Evolutionary conservation across 2,113 vertebrate species (phyloP).

Genomic region (Brienomyrus brachyistius): DNA sequence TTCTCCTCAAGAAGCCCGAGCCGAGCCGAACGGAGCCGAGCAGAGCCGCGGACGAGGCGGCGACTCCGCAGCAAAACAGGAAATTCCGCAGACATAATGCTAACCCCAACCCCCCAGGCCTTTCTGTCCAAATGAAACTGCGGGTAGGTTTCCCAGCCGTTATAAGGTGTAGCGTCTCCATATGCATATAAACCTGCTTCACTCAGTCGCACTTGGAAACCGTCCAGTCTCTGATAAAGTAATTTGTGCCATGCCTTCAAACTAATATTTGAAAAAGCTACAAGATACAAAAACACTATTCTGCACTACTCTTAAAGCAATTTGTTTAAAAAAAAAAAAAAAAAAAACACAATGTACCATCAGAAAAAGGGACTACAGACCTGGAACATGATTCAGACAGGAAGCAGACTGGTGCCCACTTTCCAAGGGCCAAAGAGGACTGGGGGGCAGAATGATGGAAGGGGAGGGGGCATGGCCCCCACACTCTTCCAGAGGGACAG

Average conservation of each 20-base stretch:
- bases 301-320: background rate
- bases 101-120: background rate
- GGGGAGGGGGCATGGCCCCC: too few species aligned
- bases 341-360: background rate
- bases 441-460: background rate
- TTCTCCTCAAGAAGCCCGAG: background rate
- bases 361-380: background rate
- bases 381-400: background rate
- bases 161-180: background rate
- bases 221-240: background rate
- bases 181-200: background rate
- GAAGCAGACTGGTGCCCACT: background rate
- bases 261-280: background rate
- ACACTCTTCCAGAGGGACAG: background rate
- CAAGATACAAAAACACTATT: background rate
- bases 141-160: background rate
- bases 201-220: background rate
- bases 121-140: background rate
- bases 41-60: background rate
- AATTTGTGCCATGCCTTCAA: background rate
- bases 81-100: conserved; percentile 15
- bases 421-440: background rate
- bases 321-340: background rate
- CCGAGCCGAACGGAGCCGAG: background rate
- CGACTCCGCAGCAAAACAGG: conserved; percentile 3